Evolutionary conservation across 2,113 vertebrate genomes (phyloP).

Genomic region (Dasyornis broadbenti): DNA sequence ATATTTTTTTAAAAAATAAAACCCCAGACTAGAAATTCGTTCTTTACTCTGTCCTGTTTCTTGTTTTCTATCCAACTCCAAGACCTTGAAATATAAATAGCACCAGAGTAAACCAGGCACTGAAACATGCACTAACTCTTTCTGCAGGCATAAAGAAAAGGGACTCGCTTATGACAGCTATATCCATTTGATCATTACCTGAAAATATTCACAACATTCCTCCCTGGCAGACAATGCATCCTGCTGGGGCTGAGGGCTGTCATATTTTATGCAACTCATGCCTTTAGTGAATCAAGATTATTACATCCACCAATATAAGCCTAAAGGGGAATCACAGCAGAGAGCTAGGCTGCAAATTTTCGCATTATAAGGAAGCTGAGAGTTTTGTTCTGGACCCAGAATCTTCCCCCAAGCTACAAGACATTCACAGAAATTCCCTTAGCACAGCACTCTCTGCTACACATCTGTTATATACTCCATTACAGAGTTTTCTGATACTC

Average conservation of each 20-base stretch:
- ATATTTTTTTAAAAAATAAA: not conserved
- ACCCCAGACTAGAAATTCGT: not conserved
- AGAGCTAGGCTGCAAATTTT: not conserved
- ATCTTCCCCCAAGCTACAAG: not conserved
- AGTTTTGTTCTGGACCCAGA: not conserved
- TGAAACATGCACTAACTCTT: not conserved
- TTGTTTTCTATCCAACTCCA: not conserved
- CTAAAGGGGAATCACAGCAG: not conserved
- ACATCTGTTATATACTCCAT: not conserved
- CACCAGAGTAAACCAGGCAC: not conserved
- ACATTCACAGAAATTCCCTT: not conserved
- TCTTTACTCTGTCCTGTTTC: not conserved
- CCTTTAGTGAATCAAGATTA: constrained; percentile 6
- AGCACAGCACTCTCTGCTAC: not conserved
- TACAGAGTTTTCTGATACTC: not conserved
- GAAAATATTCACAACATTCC: constrained; percentile 1
- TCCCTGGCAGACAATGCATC: not conserved
- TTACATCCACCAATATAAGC: not conserved
- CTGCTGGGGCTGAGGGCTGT: not conserved
- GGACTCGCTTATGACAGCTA: not conserved
- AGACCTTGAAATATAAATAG: constrained; percentile 4
- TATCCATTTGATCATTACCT: constrained; percentile 14
- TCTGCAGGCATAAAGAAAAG: constrained; percentile 6
- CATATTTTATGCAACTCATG: constrained; percentile 1
- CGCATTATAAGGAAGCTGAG: not conserved